phyloP scores from a whole-genome alignment of 2,113 vertebrate species.

The Australoheros scitulus region DNA sequence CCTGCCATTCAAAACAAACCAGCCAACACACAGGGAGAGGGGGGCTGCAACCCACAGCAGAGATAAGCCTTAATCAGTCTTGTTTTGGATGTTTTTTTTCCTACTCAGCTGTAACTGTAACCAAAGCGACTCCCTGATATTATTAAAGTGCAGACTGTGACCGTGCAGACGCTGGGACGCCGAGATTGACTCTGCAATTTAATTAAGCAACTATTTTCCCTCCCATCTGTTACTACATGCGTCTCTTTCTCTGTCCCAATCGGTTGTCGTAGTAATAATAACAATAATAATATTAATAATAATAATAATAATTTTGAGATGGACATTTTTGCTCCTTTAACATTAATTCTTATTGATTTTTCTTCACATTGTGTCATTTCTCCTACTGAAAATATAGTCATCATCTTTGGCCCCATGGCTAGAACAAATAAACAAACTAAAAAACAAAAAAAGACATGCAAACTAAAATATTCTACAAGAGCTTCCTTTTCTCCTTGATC shows the following conservation, averaged over 20 bases:
- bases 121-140: conserved; percentile 74
- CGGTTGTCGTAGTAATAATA: background rate
- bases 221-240: conserved; percentile 75
- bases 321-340: background rate
- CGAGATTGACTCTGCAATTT: conserved; percentile 71
- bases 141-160: conserved; percentile 69
- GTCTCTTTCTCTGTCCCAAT: conserved; percentile 9
- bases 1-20: conserved; percentile 62
- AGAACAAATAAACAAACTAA: background rate
- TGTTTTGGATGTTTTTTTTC: conserved; percentile 50
- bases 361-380: background rate
- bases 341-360: conserved; percentile 6
- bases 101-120: conserved; percentile 68
- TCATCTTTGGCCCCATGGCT: background rate
- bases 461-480: conserved; percentile 17
- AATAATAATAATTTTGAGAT: background rate
- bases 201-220: conserved; percentile 74
- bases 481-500: conserved; percentile 23
- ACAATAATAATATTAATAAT: background rate
- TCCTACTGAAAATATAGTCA: background rate
- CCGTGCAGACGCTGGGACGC: conserved; percentile 70
- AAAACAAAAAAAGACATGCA: background rate
- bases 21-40: conserved; percentile 1
- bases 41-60: conserved; percentile 11
- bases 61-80: conserved; percentile 59